Evolutionary conservation across 2,113 vertebrate species (phyloP), one percentile per base, ranked within the genome.

Genomic region (Lontra canadensis): DNA sequence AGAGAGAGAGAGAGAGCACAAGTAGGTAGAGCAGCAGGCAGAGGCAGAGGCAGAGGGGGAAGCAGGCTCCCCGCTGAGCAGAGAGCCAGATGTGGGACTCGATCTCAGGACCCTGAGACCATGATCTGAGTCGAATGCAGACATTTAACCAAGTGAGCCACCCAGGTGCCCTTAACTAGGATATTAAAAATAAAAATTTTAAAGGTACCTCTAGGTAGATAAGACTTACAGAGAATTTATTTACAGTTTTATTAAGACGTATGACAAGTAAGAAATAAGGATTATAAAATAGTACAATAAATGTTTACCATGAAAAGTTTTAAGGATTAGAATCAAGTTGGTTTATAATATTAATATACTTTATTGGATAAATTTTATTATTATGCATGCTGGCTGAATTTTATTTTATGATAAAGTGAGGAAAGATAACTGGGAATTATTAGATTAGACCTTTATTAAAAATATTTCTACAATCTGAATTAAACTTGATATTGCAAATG

Each of bases 401-500:
- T 96, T 95, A 94, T 90, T 90, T 97, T 26, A 94, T 82, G 79
- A 97, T 94, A 97, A 10, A 95, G 90, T 97, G 97, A 97, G 88
- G 71, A 96, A 98, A 91, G 92, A 94, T 97, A 97, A 79, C 59
- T 88, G 93, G 96, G 94, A 96, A 87, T 96, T 97, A 98, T 96
- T 93, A 97, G 94, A 97, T 94, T 89, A 95, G 14, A 97, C 1
- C 42, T 98, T 98, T 97, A 86, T 83, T 98, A 94, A 88, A 89
- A 95, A 81, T 39, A 92, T 63, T 98, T 96, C 93, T 95, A 91
- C 57, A 97, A 96, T 78, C 95, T 97, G 98, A 94, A 83, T 52
- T 47, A 96, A 97, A 97, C 73, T 97, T 82, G 3, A 83, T 95
- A 88, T 78, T 94, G 79, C 94, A 98, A 96, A 42, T 92, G 8